Evolutionary conservation across 2,888 invertebrate genomes (phyloP), one percentile per base, ranked within the genome.

Genomic region (Agriopis marginaria): DNA sequence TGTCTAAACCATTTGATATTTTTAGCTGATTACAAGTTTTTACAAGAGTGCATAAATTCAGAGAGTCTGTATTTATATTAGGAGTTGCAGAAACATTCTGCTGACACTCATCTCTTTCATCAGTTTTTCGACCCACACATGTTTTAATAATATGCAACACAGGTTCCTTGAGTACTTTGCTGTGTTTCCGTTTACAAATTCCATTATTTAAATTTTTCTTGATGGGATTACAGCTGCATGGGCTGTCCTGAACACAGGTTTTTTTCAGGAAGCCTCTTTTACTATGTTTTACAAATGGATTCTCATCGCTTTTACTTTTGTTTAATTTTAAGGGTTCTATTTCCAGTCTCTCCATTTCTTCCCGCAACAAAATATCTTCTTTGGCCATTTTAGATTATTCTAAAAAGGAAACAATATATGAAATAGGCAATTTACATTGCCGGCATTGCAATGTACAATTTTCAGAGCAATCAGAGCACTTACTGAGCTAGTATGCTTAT

Each of bases 151-250:
- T 87, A 81, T 95, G 95, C 73, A 96, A 83, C 60, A 95, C 89
- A 47, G 96, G 95, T 77, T 96, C 95, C 75, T 93, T 95, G 45
- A 96, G 82, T 70, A 96, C 85, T 86, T 93, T 95, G 74, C 86
- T 90, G 68, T 81, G 85, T 81, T 89, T 92, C 77, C 88, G 91
- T 86, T 94, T 92, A 73, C 79, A 81, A 66, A 90, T 88, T 65
- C 85, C 79, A 72, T 82, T 62, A 67, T 79, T 84, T 76, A 80
- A 84, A 53, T 77, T 80, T 74, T 82, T 87, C 75, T 84, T 90
- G 70, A 82, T 81, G 32, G 73, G 73, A 47, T 76, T 73, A 79
- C 93, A 93, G 47, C 82, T 74, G 79, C 92, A 93, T 82, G 86
- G 53, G 58, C 49, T 71, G 63, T 81, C 83, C 68, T 81, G 82